A percentile compares a stretch with the other conserved stretches of the same genome.
Evolutionary conservation across 2,797 vertebrate genomes (phyloP).

Genomic region (Sebastes ruberrimus): DNA sequence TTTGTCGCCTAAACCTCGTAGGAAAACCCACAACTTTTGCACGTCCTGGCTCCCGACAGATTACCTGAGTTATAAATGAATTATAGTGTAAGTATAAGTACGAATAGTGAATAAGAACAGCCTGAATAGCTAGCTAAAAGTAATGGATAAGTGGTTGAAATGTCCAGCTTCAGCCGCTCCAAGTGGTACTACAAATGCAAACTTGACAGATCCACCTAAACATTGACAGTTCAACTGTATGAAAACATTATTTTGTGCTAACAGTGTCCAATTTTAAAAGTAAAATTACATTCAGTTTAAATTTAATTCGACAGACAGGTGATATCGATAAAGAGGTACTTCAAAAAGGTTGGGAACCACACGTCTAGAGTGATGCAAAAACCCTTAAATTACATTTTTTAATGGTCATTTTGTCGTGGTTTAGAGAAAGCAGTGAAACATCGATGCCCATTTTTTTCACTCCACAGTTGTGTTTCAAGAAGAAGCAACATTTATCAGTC

Average conservation of each 20-base stretch:
- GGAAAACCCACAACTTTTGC: no score
- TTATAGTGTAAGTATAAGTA: neutral
- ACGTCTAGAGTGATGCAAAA: neutral
- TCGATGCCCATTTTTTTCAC: neutral
- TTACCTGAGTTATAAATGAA: neutral
- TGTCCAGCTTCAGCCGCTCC: no score
- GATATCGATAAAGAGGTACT: neutral
- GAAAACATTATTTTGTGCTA: neutral
- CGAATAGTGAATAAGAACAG: neutral
- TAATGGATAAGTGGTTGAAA: neutral
- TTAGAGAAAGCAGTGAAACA: neutral
- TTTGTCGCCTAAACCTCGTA: no score
- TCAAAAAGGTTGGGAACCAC: neutral
- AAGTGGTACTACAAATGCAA: neutral
- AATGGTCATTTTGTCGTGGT: neutral
- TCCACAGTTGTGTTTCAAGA: slow-evolving; percentile 11
- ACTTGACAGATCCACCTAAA: neutral
- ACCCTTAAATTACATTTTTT: neutral
- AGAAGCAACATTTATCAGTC: slow-evolving; percentile 55
- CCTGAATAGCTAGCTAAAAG: neutral
- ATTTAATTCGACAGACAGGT: neutral
- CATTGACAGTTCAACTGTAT: neutral
- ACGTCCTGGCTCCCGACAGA: neutral
- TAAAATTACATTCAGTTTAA: neutral
- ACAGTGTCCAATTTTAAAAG: neutral